A percentile compares a stretch with the other conserved stretches of the same genome.
Conservation (phyloP, 2,113 vertebrate species). For the Phaetusa simplex region DNA sequence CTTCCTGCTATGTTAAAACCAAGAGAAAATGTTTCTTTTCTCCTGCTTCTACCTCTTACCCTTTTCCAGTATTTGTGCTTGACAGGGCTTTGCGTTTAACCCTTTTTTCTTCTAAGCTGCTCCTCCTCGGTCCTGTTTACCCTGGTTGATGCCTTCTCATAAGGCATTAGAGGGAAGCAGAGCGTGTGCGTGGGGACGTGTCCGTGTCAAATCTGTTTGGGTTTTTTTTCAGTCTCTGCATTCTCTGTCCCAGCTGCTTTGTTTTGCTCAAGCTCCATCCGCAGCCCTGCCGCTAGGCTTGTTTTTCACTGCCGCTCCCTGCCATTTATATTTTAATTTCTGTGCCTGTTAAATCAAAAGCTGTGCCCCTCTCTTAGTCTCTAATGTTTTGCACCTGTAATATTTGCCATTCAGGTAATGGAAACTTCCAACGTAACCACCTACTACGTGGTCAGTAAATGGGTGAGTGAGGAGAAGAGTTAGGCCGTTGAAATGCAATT, state of each 20-base stretch:
- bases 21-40: not conserved
- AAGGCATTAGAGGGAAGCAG: not conserved
- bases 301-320: not conserved
- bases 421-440: not conserved
- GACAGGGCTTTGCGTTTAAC: not conserved
- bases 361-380: not conserved
- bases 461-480: not conserved
- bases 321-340: not conserved
- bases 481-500: not conserved
- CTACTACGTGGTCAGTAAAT: not conserved
- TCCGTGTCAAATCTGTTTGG: not conserved
- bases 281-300: not conserved
- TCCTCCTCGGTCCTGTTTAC: not conserved
- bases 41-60: not conserved
- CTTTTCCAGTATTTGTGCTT: not conserved
- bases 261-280: not conserved
- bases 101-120: not conserved
- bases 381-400: not conserved
- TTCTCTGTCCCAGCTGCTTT: not conserved
- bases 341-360: not conserved
- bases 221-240: not conserved
- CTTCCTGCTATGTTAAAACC: not conserved
- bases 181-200: no score
- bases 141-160: not conserved
- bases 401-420: not conserved